Evolutionary conservation across 2,888 invertebrate genomes (phyloP).

Genomic region (Oscheius sp.): DNA sequence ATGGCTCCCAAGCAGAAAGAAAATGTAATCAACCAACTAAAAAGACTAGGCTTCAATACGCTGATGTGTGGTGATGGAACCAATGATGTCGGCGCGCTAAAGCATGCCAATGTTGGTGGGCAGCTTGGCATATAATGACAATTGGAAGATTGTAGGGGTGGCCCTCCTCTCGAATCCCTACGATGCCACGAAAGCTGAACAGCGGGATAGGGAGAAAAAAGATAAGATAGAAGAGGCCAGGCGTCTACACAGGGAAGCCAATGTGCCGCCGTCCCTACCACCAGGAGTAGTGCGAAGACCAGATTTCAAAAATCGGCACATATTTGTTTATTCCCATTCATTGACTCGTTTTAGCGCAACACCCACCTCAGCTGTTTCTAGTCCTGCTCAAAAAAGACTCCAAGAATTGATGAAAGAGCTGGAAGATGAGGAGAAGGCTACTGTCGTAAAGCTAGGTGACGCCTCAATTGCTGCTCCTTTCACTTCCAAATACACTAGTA

Average conservation of each 20-base stretch:
- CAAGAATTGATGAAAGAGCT: slow-evolving; percentile 83
- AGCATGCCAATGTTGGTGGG: slow-evolving; percentile 91
- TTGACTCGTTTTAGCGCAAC: slow-evolving; percentile 27
- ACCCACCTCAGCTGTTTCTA: slow-evolving; percentile 29
- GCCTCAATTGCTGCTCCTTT: slow-evolving; percentile 99
- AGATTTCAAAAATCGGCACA: not conserved
- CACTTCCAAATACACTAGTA: slow-evolving; percentile 94
- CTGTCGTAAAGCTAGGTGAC: slow-evolving; percentile 89
- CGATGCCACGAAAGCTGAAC: slow-evolving; percentile 60
- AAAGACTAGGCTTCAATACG: slow-evolving; percentile 87
- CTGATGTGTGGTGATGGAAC: slow-evolving; percentile 99
- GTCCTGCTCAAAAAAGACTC: slow-evolving; percentile 76
- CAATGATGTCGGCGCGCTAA: slow-evolving; percentile 97
- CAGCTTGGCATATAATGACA: not conserved
- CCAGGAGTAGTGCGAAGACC: slow-evolving; percentile 21
- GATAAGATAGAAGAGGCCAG: slow-evolving; percentile 51
- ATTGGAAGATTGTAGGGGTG: slow-evolving; percentile 55
- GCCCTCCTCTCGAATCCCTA: slow-evolving; percentile 72
- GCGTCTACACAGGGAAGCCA: slow-evolving; percentile 26
- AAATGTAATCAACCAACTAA: slow-evolving; percentile 88
- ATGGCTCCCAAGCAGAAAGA: slow-evolving; percentile 98
- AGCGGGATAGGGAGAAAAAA: slow-evolving; percentile 49
- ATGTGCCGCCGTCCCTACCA: not conserved
- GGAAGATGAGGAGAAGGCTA: slow-evolving; percentile 83
- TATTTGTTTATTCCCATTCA: not conserved